Conservation (phyloP, 2,888 invertebrate species). For the Frankliniella intonsa region DNA sequence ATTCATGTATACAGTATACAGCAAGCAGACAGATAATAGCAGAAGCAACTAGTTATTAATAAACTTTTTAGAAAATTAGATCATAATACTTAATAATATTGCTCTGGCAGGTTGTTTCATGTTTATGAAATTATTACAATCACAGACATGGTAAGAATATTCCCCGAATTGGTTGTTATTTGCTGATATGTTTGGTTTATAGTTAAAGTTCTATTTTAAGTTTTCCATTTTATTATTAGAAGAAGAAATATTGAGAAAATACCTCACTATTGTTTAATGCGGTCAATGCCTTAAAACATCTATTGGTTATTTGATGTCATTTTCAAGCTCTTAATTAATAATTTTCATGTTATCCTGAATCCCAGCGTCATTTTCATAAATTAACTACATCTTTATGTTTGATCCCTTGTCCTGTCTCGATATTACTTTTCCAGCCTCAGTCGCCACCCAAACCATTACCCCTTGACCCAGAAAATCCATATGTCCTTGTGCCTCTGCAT, state of each 20-base stretch:
- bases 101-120: not conserved
- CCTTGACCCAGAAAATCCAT: slow-evolving; percentile 16
- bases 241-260: not conserved
- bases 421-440: slow-evolving; percentile 15
- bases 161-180: not conserved
- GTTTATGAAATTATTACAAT: not conserved
- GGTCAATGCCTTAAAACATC: not conserved
- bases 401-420: not conserved
- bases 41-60: not conserved
- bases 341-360: not conserved
- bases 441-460: not conserved
- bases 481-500: slow-evolving; percentile 15
- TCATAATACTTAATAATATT: not conserved
- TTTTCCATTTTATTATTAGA: not conserved
- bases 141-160: not conserved
- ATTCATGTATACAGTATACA: no score
- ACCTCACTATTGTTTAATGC: not conserved
- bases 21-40: not conserved
- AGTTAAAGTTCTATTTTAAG: not conserved
- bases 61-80: not conserved
- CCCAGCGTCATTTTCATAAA: not conserved
- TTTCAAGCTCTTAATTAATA: not conserved
- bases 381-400: not conserved
- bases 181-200: not conserved
- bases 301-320: not conserved